These are phyloP conservation scores for Pipistrellus pipistrellus DNA, from an alignment of 2,797 vertebrate genomes.

Conservation along the genomic window DNA sequence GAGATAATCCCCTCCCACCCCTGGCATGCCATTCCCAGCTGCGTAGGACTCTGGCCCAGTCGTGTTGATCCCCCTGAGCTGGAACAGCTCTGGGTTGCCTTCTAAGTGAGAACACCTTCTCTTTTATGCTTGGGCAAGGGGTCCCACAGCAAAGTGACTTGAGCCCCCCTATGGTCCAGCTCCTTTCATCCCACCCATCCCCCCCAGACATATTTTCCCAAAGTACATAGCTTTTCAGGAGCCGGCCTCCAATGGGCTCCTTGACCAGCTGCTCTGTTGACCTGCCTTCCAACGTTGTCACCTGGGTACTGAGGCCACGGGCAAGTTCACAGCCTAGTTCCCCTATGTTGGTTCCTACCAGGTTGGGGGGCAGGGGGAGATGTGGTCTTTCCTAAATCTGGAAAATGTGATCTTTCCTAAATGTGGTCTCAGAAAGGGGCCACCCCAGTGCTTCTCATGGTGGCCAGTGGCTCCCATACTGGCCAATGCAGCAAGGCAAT, in stretches of 20 bases:
- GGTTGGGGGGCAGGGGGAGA: neutral
- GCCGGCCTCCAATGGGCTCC: neutral
- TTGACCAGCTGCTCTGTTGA: neutral
- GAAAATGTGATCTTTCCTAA: neutral
- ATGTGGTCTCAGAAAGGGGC: neutral
- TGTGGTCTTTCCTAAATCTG: neutral
- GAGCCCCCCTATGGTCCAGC: neutral
- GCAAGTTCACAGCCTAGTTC: neutral
- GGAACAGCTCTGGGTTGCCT: neutral
- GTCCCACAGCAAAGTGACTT: no score
- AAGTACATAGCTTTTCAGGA: neutral
- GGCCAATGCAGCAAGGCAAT: neutral
- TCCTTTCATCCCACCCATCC: neutral
- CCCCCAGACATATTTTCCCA: neutral
- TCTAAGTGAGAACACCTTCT: neutral
- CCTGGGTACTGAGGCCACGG: neutral
- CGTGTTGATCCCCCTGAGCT: no score
- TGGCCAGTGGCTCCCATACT: neutral
- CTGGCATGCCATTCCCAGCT: neutral
- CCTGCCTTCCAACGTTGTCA: neutral
- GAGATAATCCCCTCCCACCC: no score
- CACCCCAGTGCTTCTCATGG: no score
- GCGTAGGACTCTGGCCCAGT: fast-evolving
- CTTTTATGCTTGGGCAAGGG: neutral
- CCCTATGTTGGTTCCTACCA: neutral